phyloP scores from a whole-genome alignment of 92 coral and sea anemone genomes.

The Phenganax stokvisi region DNA sequence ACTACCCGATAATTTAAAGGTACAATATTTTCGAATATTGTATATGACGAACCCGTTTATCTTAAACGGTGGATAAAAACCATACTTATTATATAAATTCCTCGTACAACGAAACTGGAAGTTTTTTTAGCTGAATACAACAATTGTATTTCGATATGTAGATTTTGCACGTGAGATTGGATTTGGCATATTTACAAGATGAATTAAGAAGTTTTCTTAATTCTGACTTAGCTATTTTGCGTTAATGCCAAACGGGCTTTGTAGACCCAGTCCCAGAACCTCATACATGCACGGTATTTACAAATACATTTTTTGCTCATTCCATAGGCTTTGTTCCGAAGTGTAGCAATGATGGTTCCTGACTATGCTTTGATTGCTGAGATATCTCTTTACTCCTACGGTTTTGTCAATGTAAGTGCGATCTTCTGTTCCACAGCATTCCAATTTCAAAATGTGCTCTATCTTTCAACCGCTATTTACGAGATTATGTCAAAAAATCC shows the following conservation, averaged over 20 bases:
- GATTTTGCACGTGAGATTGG: too few relatives aligned
- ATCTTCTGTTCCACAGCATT: not conserved
- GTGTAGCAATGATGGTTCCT: constrained; percentile 99
- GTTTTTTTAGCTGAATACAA: too few relatives aligned
- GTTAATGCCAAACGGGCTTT: not conserved
- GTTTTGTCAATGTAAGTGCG: constrained; percentile 84
- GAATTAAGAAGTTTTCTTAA: too few relatives aligned
- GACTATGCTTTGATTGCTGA: constrained; percentile 97
- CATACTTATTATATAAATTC: not conserved
- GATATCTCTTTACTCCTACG: constrained; percentile 91
- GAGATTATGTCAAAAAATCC: not conserved
- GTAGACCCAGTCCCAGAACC: not conserved
- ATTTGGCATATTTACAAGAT: too few relatives aligned
- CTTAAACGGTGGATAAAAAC: not conserved
- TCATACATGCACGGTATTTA: not conserved
- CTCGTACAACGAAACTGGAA: not conserved
- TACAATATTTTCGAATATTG: constrained; percentile 12
- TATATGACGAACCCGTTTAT: not conserved
- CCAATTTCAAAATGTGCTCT: too few relatives aligned
- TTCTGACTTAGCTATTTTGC: too few relatives aligned
- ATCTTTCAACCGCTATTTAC: not conserved
- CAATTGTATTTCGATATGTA: too few relatives aligned
- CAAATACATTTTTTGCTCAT: not conserved
- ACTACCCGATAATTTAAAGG: constrained; percentile 95
- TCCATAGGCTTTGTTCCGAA: constrained; percentile 78